These are phyloP conservation scores for Melopsittacus undulatus DNA, from an alignment of 2,797 vertebrate species.

Conservation along the genomic window DNA sequence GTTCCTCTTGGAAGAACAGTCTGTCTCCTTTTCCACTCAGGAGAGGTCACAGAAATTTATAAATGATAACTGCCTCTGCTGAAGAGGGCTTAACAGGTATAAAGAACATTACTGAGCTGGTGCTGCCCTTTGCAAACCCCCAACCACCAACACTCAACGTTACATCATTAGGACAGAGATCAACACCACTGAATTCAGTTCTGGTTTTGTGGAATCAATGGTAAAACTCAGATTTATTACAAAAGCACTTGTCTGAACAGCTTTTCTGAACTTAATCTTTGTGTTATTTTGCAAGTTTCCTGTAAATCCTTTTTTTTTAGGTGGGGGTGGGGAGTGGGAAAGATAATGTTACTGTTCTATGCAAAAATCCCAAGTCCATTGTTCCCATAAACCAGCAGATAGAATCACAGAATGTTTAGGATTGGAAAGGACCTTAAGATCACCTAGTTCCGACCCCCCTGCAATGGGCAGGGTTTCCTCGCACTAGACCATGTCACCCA, in stretches of 20 bases:
- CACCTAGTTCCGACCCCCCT: no score
- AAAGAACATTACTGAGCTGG: neutral
- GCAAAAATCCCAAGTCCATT: neutral
- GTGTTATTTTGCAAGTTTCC: neutral
- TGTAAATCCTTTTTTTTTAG: neutral
- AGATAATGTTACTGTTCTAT: neutral
- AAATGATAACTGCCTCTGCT: neutral
- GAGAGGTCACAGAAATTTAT: neutral
- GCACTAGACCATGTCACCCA: no score
- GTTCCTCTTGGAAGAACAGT: slow-evolving; percentile 37
- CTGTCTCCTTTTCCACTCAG: neutral
- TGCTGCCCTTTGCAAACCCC: neutral
- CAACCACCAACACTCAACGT: accelerated
- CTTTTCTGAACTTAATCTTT: neutral
- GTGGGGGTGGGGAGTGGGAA: accelerated
- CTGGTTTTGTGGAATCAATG: neutral
- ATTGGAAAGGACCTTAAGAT: no score
- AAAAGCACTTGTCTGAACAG: neutral
- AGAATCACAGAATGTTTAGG: no score
- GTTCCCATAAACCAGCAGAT: neutral
- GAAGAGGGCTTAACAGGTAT: neutral
- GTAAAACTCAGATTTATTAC: neutral
- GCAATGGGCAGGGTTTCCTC: no score
- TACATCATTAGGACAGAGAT: neutral
- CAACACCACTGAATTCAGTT: neutral